phyloP scores from a whole-genome alignment of 2,113 vertebrate species.

The Gorilla gorilla region DNA sequence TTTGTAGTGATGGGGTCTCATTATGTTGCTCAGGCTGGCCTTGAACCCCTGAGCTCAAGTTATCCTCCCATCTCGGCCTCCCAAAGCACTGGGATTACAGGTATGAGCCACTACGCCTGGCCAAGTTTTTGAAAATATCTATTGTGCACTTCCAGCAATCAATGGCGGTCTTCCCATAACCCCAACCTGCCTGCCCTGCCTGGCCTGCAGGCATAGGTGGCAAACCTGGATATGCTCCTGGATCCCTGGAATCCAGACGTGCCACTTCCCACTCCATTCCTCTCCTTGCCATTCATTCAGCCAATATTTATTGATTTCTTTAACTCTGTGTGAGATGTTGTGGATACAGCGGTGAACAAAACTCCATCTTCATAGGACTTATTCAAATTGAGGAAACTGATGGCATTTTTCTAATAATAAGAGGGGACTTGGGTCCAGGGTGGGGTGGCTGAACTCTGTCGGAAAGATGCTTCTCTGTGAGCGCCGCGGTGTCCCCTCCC shows the following conservation, averaged over 20 bases:
- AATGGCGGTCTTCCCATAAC: too few species aligned
- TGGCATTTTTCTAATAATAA: neutral
- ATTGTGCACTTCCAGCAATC: neutral
- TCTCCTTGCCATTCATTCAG: neutral
- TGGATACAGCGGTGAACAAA: neutral
- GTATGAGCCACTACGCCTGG: too few species aligned
- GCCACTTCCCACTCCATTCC: too few species aligned
- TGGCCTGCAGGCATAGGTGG: neutral
- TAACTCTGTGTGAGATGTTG: neutral
- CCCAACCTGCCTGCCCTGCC: neutral
- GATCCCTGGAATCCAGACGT: neutral
- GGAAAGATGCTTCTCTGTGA: neutral
- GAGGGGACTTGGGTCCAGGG: neutral
- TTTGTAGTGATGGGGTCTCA: too few species aligned
- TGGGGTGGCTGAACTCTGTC: neutral
- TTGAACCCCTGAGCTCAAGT: too few species aligned
- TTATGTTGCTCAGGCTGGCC: too few species aligned
- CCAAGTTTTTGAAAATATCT: neutral
- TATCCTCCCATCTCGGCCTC: too few species aligned
- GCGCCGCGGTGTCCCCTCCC: neutral
- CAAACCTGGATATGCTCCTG: accelerated
- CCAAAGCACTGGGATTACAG: too few species aligned
- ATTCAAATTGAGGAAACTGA: neutral
- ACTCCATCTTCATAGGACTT: neutral
- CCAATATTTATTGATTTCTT: neutral